Evolutionary conservation across 2,797 vertebrate species (phyloP).

Genomic region (Eospalax fontanierii): DNA sequence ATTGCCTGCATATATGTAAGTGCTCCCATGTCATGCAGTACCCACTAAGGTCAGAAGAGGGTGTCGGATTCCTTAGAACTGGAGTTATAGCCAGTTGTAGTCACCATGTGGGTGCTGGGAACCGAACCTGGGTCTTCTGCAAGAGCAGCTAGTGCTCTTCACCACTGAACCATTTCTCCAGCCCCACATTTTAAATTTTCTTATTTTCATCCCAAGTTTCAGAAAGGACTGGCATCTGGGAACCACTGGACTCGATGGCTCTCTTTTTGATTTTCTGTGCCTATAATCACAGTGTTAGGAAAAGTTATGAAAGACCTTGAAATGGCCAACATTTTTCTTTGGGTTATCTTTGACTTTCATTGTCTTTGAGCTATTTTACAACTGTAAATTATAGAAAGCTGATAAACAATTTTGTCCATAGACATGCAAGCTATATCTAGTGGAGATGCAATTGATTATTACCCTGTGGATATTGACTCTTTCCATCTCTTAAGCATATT

Average conservation of each 20-base stretch:
- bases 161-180: background rate
- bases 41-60: background rate
- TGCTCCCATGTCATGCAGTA: background rate
- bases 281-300: background rate
- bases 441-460: background rate
- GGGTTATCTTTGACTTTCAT: slow-evolving; percentile 9
- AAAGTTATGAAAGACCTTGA: background rate
- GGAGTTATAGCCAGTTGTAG: too few species aligned
- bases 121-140: too few species aligned
- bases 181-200: background rate
- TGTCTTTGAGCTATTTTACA: background rate
- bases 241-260: background rate
- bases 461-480: background rate
- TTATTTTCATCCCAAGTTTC: background rate
- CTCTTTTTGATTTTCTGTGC: background rate
- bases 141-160: background rate
- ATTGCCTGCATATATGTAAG: background rate
- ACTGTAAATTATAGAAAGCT: slow-evolving; percentile 3
- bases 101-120: background rate
- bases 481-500: background rate
- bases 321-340: background rate
- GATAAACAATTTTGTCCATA: background rate
- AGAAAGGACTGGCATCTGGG: background rate
- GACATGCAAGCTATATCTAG: background rate
- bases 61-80: background rate